Evolutionary conservation across 1,140 invertebrate species (phyloP).

Genomic region (Amphibalanus amphitrite): DNA sequence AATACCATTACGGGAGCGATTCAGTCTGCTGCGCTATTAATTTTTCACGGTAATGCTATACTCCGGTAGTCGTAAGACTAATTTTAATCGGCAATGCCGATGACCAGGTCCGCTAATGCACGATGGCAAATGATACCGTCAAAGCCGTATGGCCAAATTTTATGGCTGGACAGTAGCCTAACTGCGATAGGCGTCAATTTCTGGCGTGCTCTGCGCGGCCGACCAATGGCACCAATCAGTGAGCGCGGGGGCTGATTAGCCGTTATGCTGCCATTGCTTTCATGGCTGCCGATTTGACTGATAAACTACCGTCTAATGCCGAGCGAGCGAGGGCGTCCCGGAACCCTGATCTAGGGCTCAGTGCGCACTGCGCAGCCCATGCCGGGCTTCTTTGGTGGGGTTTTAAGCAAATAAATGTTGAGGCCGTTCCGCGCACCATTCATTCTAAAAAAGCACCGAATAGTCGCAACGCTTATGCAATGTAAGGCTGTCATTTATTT

Average conservation of each 20-base stretch:
- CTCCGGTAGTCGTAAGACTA: not conserved
- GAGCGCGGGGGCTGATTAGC: not conserved
- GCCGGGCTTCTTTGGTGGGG: too few species aligned
- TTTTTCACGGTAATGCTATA: not conserved
- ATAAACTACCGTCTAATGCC: not conserved
- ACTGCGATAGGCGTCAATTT: not conserved
- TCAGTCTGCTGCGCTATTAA: not conserved
- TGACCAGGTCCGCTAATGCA: not conserved
- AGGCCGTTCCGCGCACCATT: too few species aligned
- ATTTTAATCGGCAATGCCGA: not conserved
- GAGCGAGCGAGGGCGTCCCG: too few species aligned
- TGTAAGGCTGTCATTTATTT: too few species aligned
- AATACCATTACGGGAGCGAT: not conserved
- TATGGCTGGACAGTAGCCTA: not conserved
- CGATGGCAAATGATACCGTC: not conserved
- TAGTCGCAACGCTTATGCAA: too few species aligned
- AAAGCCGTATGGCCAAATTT: not conserved
- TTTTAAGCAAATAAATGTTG: too few species aligned
- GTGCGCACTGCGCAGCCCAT: too few species aligned
- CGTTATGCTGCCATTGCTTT: not conserved
- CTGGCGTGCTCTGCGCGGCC: not conserved
- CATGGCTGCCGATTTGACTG: not conserved
- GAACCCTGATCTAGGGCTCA: too few species aligned
- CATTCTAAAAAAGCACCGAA: too few species aligned
- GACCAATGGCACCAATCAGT: not conserved